Conservation (phyloP, 2,888 invertebrate genomes). For the Melipona bicolor region DNA sequence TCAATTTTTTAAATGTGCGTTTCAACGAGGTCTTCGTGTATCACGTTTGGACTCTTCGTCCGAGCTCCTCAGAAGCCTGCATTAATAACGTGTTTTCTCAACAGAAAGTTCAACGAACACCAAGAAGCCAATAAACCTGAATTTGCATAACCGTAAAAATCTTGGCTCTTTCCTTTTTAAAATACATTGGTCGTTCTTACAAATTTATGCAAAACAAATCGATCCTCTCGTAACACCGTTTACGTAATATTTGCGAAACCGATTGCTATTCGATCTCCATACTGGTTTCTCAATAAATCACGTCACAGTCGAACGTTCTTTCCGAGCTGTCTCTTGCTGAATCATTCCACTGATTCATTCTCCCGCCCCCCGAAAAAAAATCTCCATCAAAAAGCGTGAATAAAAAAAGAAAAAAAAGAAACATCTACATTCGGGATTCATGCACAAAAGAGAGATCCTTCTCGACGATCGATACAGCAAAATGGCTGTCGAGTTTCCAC, state of each 20-base stretch:
- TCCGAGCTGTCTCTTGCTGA: constrained; percentile 7
- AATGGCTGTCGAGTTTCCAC: background rate
- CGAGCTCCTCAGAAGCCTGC: background rate
- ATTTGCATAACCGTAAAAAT: background rate
- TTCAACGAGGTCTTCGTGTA: background rate
- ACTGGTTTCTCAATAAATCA: background rate
- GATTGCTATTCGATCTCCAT: constrained; percentile 16
- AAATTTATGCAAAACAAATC: constrained; percentile 3
- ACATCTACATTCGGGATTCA: background rate
- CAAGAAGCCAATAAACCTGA: background rate
- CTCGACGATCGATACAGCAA: constrained; percentile 6
- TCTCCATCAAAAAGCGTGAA: background rate
- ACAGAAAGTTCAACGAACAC: background rate
- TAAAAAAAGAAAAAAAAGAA: background rate
- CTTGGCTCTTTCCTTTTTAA: background rate
- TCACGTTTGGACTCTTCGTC: background rate
- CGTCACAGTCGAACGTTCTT: background rate
- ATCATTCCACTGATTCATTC: constrained; percentile 25
- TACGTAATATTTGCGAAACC: background rate
- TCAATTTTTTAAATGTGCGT: background rate
- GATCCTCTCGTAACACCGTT: background rate
- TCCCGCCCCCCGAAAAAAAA: background rate
- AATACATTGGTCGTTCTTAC: no score
- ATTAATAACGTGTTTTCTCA: background rate
- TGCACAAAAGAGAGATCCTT: background rate